phyloP scores from a whole-genome alignment of 1,140 invertebrate genomes.

The Magallana ariakensis region DNA sequence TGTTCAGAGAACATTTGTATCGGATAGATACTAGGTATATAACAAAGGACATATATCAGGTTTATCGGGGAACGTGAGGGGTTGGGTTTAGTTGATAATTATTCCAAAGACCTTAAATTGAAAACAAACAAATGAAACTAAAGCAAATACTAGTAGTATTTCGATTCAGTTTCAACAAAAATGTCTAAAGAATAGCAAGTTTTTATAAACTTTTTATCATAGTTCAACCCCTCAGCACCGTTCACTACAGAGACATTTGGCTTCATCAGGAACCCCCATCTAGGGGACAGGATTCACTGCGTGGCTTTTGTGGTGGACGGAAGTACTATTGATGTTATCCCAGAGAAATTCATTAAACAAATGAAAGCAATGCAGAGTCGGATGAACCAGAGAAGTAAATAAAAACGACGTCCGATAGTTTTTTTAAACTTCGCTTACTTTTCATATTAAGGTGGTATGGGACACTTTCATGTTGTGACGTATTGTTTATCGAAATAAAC shows the following conservation, averaged over 20 bases:
- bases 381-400: slow-evolving; percentile 44
- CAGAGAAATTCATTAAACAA: slow-evolving; percentile 50
- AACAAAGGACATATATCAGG: not conserved
- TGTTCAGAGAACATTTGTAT: too few species aligned
- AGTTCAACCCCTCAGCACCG: slow-evolving; percentile 45
- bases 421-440: too few species aligned
- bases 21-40: not conserved
- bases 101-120: not conserved
- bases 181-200: too few species aligned
- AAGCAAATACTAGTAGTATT: too few species aligned
- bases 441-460: too few species aligned
- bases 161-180: too few species aligned
- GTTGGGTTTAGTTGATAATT: not conserved
- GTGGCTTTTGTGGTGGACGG: slow-evolving; percentile 53
- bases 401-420: too few species aligned
- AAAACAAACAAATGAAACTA: not conserved
- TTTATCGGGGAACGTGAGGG: too few species aligned
- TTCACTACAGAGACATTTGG: slow-evolving; percentile 43
- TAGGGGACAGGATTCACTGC: slow-evolving; percentile 50
- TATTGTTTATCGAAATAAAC: too few species aligned
- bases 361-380: slow-evolving; percentile 47
- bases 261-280: slow-evolving; percentile 27
- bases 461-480: too few species aligned
- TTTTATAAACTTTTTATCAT: too few species aligned
- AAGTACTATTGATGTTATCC: slow-evolving; percentile 53